Evolutionary conservation across 2,888 invertebrate genomes (phyloP).

Genomic region (Petrolisthes cinctipes): DNA sequence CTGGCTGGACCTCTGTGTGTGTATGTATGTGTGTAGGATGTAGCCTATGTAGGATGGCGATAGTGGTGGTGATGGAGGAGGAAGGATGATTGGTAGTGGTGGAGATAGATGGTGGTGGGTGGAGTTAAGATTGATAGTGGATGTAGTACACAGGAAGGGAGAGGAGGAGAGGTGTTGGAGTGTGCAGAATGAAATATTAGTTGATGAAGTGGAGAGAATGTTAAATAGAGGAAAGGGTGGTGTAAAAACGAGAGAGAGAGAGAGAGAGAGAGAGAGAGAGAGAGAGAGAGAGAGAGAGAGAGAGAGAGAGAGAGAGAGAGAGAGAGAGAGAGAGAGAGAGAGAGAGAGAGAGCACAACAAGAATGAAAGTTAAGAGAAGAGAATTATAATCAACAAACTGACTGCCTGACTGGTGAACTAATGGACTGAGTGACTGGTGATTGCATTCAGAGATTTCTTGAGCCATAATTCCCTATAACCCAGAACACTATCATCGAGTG

Average conservation of each 20-base stretch:
- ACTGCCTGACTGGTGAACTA: too few relatives aligned
- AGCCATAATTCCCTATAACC: too few relatives aligned
- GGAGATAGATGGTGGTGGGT: not conserved
- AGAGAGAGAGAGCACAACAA: not conserved
- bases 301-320: not conserved
- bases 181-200: not conserved
- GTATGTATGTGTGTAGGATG: not conserved
- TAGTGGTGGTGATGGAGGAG: conserved; percentile 2
- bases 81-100: not conserved
- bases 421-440: too few relatives aligned
- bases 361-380: not conserved
- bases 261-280: not conserved
- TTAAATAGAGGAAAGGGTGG: not conserved
- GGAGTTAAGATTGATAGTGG: not conserved
- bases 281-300: not conserved
- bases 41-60: not conserved
- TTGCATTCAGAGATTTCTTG: too few relatives aligned
- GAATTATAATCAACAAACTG: not conserved
- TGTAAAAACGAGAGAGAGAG: not conserved
- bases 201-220: not conserved
- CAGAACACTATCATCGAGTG: too few relatives aligned
- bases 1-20: not conserved
- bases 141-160: too few relatives aligned
- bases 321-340: not conserved
- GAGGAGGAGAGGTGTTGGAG: not conserved